Evolutionary conservation across 2,888 invertebrate species (phyloP), one percentile per base, ranked within the genome.

Genomic region (Ganaspis brasiliensis): DNA sequence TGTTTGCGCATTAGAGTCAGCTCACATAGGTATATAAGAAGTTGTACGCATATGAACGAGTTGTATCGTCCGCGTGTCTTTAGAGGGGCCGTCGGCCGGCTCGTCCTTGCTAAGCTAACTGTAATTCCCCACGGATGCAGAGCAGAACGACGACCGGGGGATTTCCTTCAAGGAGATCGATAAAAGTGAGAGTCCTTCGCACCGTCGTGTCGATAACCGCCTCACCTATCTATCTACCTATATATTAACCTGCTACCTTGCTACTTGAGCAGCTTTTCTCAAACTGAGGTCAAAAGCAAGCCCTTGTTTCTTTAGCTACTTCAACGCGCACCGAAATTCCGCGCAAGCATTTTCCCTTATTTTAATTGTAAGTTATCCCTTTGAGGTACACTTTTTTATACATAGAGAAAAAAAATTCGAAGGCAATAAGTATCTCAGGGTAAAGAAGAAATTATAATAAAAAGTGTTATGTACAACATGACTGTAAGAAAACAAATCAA

Each of bases 161-260:
- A 87, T 85, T 88, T 88, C 87, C 87, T 87, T 87, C 87, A 87
- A 88, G 88, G 87, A 88, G 87, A 88, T 84, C 85, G 84, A 87
- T 85, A 87, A 90, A 90, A 90, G 89, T 88, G 89, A 90, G 86
- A 89, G 89, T 89, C 87, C 86, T 88, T 85, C 86, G 84, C 78
- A 76, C 76, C 82, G 82, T 78, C 77, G 79, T 78, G 82, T 79
- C 79, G 80, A 82, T 79, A 81, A 80, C 81, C 81, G 80, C 81
- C 74, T 81, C 80, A 77, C 74, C 77, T 80, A 81, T 74, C 80
- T 74, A 74, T 67, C 76, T 76, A 75, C 67, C 77, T 78, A 81
- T 81, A 80, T 81, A 81, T 83, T 35, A 35, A 6, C 9, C 35
- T 35, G n/a, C n/a, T n/a, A n/a, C n/a, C n/a, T n/a, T n/a, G n/a